Base-by-base conservation (phyloP, 2,797 vertebrate genomes). In the Lepus townsendii region DNA sequence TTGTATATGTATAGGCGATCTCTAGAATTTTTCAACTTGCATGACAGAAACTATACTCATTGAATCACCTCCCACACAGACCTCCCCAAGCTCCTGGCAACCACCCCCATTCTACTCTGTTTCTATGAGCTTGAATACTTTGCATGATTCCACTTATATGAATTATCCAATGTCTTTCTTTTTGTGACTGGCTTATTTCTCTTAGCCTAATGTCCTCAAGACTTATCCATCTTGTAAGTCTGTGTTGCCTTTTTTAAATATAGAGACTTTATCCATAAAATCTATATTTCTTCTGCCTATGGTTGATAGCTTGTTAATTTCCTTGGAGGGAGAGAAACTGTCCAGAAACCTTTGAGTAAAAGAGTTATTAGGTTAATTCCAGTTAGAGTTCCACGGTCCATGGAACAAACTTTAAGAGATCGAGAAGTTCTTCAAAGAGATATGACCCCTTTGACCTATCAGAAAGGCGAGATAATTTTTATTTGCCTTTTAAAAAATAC, bases 131-230 rank as follows among this genome's bases (percentile, higher is more conserved):
- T 9, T 87, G 50, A 71, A 27, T 60, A 60, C 16, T 66, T 90
- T 16, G 32, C 32, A 32, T 32, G 32, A 32, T 32, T 32, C 32
- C 32, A 32, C 32, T 32, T 32, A 32, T 32, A 32, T 32, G 32
- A 32, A 32, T 32, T 32, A 32, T 32, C 32, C 32, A 32, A 32
- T 27, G 32, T 42, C 76, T 82, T 19, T 92, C 7, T 75, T 88
- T 88, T 35, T 47, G 52, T 47, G 38, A 79, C 4, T 62, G 73
- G 60, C 16, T 93, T 88, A 52, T 92, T 93, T 92, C 42, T 71
- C 30, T 63, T 68, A 63, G 13, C 11, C 20, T 24, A 27, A 77
- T 11, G 19, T 27, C 60, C 24, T 93, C 66, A 35, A 86, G 60
- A 26, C 68, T 42, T 52, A 86, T 42, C 24, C 13, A 9, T 62